These are phyloP conservation scores for Parotia lawesii DNA, from an alignment of 2,113 vertebrate species.

Conservation along the genomic window DNA sequence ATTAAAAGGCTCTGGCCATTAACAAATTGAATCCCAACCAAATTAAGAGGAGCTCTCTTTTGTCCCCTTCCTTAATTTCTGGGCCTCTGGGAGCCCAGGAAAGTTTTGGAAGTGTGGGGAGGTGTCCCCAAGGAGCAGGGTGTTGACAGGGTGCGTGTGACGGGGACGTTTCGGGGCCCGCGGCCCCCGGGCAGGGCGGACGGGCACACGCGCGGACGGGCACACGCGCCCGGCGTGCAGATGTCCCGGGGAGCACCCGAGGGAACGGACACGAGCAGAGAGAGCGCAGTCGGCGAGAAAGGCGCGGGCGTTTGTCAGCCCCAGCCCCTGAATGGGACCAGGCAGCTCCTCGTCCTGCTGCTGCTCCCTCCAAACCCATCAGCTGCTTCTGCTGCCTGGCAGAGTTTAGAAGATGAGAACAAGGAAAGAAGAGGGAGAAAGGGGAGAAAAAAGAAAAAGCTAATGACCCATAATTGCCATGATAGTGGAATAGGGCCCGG, in stretches of 20 bases:
- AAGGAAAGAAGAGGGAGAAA: constrained; percentile 61
- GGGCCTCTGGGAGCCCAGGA: background rate
- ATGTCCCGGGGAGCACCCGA: background rate
- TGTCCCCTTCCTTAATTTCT: background rate
- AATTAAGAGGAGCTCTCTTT: constrained; percentile 38
- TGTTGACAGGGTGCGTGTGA: background rate
- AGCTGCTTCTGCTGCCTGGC: constrained; percentile 72
- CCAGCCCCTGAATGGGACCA: background rate
- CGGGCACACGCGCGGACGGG: background rate
- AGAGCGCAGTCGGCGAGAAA: background rate
- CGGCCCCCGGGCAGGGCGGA: background rate
- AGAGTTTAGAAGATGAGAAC: constrained; percentile 68
- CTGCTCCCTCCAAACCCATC: constrained; percentile 58
- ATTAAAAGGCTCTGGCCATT: constrained; percentile 57
- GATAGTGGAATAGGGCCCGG: constrained; percentile 76
- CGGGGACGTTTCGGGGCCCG: background rate
- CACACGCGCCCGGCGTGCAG: background rate
- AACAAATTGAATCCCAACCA: constrained; percentile 41
- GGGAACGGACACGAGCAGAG: background rate
- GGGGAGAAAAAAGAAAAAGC: constrained; percentile 25
- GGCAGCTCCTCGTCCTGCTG: constrained; percentile 2
- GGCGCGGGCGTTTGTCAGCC: background rate
- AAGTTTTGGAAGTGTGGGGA: background rate
- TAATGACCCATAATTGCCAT: constrained; percentile 82
- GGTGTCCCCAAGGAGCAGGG: background rate